Conservation (phyloP, 1,140 invertebrate species). For the Paraescarpia echinospica region DNA sequence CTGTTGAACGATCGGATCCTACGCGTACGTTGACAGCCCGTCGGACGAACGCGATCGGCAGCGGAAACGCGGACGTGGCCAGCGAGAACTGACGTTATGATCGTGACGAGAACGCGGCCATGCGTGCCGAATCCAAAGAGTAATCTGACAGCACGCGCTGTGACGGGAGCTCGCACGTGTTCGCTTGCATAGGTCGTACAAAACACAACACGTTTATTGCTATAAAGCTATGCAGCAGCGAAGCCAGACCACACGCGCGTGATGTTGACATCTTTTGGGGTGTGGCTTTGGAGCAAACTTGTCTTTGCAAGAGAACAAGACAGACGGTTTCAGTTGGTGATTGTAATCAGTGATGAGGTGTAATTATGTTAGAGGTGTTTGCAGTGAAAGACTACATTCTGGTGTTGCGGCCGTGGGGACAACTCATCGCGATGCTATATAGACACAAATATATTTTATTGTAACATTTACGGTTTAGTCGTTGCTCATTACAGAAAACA, state of each 20-base stretch:
- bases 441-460: not conserved
- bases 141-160: not conserved
- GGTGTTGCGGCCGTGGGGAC: too few relatives aligned
- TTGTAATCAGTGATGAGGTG: not conserved
- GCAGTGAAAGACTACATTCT: not conserved
- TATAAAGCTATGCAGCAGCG: not conserved
- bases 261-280: not conserved
- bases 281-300: not conserved
- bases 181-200: not conserved
- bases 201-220: not conserved
- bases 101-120: not conserved
- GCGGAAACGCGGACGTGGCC: not conserved
- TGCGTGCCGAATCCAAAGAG: not conserved
- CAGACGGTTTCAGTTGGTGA: not conserved
- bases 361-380: constrained; percentile 6
- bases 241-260: not conserved
- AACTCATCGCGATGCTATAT: not conserved
- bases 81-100: not conserved
- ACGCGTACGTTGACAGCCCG: not conserved
- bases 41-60: not conserved
- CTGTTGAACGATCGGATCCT: not conserved
- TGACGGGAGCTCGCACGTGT: not conserved
- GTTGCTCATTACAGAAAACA: not conserved
- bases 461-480: not conserved
- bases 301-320: constrained; percentile 5